A percentile compares a stretch with the other conserved stretches of the same genome.
Evolutionary conservation across 2,888 invertebrate genomes (phyloP).

Genomic region (Lithophane socia): DNA sequence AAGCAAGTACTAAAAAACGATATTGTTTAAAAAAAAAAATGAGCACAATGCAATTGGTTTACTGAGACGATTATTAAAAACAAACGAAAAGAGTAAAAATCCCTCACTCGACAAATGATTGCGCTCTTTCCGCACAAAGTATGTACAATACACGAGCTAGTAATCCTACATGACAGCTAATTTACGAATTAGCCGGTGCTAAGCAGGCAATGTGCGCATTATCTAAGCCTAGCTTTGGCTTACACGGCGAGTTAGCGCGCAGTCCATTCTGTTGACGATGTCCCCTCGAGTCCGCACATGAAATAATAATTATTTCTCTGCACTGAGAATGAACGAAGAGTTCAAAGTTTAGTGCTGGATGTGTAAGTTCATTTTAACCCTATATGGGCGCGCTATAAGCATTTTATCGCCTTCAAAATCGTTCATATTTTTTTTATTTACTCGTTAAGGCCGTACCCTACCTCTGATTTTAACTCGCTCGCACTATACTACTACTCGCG

Average conservation of each 20-base stretch:
- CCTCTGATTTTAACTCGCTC: no score
- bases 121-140: background rate
- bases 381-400: background rate
- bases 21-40: background rate
- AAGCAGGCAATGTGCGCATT: slow-evolving; percentile 39
- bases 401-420: background rate
- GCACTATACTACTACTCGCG: no score
- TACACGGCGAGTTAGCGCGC: slow-evolving; percentile 47
- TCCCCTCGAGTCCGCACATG: slow-evolving; percentile 64
- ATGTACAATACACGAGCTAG: slow-evolving; percentile 1
- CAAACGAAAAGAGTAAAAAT: background rate
- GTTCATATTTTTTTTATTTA: no score
- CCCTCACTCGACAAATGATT: background rate
- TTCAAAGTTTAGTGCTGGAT: slow-evolving; percentile 29
- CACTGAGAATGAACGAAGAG: slow-evolving; percentile 55
- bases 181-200: slow-evolving; percentile 26
- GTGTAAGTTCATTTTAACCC: background rate
- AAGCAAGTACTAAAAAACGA: background rate
- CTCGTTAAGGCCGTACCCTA: no score
- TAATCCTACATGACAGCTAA: slow-evolving; percentile 20
- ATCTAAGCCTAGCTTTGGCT: slow-evolving; percentile 38
- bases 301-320: slow-evolving; percentile 69
- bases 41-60: no score
- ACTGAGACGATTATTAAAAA: background rate
- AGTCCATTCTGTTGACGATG: slow-evolving; percentile 60